Evolutionary conservation across 2,888 invertebrate species (phyloP).

Genomic region (Fabriciana adippe): DNA sequence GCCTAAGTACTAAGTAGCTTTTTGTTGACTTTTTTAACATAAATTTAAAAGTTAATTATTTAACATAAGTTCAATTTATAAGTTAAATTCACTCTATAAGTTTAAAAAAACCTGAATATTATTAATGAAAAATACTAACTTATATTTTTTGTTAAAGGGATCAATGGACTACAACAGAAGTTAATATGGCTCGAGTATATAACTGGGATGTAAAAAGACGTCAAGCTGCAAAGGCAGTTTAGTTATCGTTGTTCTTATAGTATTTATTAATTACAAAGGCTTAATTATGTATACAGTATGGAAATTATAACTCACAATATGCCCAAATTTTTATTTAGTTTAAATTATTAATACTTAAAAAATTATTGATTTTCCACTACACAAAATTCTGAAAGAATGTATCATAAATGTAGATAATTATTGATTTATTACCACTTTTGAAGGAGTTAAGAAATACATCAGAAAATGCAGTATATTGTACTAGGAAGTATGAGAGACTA

Average conservation of each 20-base stretch:
- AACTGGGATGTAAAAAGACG: slow-evolving; percentile 98
- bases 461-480: no score
- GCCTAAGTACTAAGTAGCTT: no score
- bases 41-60: no score
- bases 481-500: no score
- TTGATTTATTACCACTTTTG: no score
- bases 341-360: neutral
- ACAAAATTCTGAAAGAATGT: neutral
- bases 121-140: neutral
- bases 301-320: neutral
- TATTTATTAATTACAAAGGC: neutral
- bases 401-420: neutral
- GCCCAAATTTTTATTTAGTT: neutral
- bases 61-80: no score
- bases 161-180: slow-evolving; percentile 99
- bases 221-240: slow-evolving; percentile 85
- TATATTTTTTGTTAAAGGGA: slow-evolving; percentile 84
- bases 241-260: neutral
- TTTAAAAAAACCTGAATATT: neutral
- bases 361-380: neutral
- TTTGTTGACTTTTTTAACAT: no score
- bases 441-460: no score
- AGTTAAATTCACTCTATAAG: neutral
- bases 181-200: slow-evolving; percentile 98
- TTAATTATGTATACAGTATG: slow-evolving; percentile 13